Evolutionary conservation across 2,888 invertebrate species (phyloP).

Genomic region (Machimus atricapillus): DNA sequence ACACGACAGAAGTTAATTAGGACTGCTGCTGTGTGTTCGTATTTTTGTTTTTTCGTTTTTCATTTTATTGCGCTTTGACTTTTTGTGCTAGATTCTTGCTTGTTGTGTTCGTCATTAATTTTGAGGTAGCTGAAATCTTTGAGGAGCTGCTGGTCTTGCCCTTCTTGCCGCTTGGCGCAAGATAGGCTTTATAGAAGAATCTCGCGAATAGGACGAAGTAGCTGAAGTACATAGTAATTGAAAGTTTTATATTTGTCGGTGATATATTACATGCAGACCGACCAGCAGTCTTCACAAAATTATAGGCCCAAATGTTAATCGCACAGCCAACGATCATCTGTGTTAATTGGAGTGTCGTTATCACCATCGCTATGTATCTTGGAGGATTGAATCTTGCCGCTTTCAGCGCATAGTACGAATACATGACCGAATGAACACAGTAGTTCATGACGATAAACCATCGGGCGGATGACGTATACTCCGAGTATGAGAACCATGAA

Average conservation of each 20-base stretch:
- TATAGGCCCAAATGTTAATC: constrained; percentile 88
- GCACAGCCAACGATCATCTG: constrained; percentile 96
- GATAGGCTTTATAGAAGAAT: constrained; percentile 92
- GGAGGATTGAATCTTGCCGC: constrained; percentile 88
- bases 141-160: constrained; percentile 40
- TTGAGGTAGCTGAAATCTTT: constrained; percentile 16
- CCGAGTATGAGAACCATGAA: constrained; percentile 92
- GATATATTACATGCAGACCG: constrained; percentile 83
- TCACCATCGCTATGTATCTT: constrained; percentile 83
- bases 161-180: constrained; percentile 65
- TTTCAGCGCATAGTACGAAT: constrained; percentile 86
- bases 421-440: constrained; percentile 91
- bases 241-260: constrained; percentile 82
- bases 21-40: background rate
- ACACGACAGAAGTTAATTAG: background rate
- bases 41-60: background rate
- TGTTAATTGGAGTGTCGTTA: constrained; percentile 86
- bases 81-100: constrained; percentile 47
- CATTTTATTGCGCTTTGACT: constrained; percentile 47
- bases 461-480: constrained; percentile 87
- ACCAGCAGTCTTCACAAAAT: constrained; percentile 72
- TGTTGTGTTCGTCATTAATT: background rate
- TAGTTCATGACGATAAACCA: constrained; percentile 97
- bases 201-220: constrained; percentile 91
- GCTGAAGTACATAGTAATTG: constrained; percentile 93